These are phyloP conservation scores for Peribatodes rhomboidaria DNA, from an alignment of 2,888 invertebrate species.

Conservation along the genomic window DNA sequence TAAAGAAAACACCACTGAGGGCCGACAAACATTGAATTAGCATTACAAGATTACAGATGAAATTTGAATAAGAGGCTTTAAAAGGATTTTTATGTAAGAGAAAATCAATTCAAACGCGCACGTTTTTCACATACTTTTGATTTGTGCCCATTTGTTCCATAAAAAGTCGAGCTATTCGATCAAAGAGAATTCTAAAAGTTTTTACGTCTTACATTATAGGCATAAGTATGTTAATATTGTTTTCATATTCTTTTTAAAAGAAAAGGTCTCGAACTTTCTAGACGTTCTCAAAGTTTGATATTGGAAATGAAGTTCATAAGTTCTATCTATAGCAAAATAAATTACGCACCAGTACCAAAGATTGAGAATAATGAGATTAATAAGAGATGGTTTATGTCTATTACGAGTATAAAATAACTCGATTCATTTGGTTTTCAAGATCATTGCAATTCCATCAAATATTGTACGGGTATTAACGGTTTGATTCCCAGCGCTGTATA, in stretches of 20 bases:
- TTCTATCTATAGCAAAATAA: not conserved
- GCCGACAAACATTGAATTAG: slow-evolving; percentile 73
- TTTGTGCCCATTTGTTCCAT: slow-evolving; percentile 30
- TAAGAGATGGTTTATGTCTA: too few relatives aligned
- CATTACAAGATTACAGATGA: slow-evolving; percentile 69
- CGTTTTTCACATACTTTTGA: slow-evolving; percentile 28
- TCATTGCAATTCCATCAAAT: too few relatives aligned
- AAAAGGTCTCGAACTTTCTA: slow-evolving; percentile 51
- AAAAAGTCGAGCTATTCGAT: slow-evolving; percentile 15
- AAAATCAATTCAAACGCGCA: slow-evolving; percentile 41
- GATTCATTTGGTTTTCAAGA: too few relatives aligned
- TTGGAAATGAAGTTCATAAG: slow-evolving; percentile 49
- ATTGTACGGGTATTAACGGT: too few relatives aligned
- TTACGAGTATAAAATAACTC: too few relatives aligned
- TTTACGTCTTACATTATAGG: slow-evolving; percentile 11
- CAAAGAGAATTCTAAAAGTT: slow-evolving; percentile 18
- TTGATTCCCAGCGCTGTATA: too few relatives aligned
- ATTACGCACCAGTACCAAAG: not conserved
- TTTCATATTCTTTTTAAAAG: slow-evolving; percentile 18
- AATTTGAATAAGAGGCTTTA: slow-evolving; percentile 56
- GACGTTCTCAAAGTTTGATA: slow-evolving; percentile 51
- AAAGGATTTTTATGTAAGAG: slow-evolving; percentile 49
- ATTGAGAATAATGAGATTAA: not conserved
- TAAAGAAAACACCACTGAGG: slow-evolving; percentile 63
- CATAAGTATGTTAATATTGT: slow-evolving; percentile 27